These are phyloP conservation scores for Arvicanthis niloticus DNA, from an alignment of 2,113 vertebrate species.

Conservation along the genomic window DNA sequence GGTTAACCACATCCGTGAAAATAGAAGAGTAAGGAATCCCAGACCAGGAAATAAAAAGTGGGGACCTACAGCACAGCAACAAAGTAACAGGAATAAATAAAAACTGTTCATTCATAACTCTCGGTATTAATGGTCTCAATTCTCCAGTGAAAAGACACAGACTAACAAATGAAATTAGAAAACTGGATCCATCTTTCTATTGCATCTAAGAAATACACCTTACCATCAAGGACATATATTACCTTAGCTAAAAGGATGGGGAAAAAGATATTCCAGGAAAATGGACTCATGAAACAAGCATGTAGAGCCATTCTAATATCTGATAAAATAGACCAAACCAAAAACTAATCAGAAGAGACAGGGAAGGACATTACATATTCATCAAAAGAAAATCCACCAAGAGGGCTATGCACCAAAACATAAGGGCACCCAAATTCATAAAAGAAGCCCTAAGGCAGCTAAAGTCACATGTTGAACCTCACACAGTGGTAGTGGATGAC, in stretches of 20 bases:
- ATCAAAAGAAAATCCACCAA: not conserved
- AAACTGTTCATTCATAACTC: not conserved
- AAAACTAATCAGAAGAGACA: not conserved
- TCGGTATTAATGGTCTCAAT: not conserved
- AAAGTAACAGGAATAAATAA: not conserved
- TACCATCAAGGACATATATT: not conserved
- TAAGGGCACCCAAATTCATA: not conserved
- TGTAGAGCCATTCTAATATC: not conserved
- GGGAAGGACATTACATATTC: not conserved
- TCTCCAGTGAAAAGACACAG: not conserved
- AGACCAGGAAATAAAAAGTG: not conserved
- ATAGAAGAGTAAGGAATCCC: not conserved
- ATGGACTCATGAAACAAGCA: not conserved
- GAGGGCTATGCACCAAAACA: not conserved
- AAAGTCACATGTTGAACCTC: not conserved
- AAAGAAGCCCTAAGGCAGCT: not conserved
- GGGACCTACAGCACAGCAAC: not conserved
- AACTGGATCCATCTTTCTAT: not conserved
- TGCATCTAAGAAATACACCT: not conserved
- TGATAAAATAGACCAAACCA: not conserved
- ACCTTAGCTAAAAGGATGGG: not conserved
- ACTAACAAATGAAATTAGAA: not conserved
- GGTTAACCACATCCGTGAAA: not conserved
- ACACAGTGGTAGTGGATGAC: not conserved
- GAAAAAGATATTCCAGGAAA: not conserved